These are phyloP conservation scores for Stenodera caucasica DNA, from an alignment of 2,888 invertebrate genomes.

Conservation along the genomic window DNA sequence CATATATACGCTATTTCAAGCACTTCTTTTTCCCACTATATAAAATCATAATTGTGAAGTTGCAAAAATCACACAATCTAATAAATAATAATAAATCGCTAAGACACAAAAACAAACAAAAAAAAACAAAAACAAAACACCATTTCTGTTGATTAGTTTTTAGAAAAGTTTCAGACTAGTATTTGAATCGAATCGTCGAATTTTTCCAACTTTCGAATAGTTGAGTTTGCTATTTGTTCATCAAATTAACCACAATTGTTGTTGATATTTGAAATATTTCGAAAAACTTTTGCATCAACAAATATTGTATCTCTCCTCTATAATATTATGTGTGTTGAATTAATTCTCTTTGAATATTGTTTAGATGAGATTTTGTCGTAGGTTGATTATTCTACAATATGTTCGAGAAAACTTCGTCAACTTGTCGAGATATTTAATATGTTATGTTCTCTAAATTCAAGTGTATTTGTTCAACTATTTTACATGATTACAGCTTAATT, in stretches of 20 bases:
- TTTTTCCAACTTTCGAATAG: too few species aligned
- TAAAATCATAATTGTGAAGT: constrained; percentile 42
- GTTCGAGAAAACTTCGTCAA: neutral
- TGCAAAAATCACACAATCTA: constrained; percentile 35
- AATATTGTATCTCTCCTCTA: too few species aligned
- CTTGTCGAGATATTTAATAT: too few species aligned
- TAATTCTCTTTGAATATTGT: neutral
- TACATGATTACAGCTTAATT: neutral
- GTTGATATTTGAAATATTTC: neutral
- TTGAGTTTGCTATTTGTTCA: too few species aligned
- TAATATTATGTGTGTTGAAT: neutral
- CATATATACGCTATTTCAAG: constrained; percentile 31
- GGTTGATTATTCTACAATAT: too few species aligned
- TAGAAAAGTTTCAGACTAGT: neutral
- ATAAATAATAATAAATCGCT: too few species aligned
- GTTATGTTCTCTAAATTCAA: neutral
- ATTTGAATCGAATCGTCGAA: too few species aligned
- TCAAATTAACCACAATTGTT: too few species aligned
- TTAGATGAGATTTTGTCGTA: neutral
- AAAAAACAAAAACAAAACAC: too few species aligned
- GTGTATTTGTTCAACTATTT: neutral
- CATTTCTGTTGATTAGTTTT: neutral
- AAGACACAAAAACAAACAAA: too few species aligned
- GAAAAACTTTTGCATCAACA: neutral
- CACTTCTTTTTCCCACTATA: neutral